Base-by-base conservation (phyloP, 2,797 vertebrate species). In the Xiphophorus birchmanni region DNA sequence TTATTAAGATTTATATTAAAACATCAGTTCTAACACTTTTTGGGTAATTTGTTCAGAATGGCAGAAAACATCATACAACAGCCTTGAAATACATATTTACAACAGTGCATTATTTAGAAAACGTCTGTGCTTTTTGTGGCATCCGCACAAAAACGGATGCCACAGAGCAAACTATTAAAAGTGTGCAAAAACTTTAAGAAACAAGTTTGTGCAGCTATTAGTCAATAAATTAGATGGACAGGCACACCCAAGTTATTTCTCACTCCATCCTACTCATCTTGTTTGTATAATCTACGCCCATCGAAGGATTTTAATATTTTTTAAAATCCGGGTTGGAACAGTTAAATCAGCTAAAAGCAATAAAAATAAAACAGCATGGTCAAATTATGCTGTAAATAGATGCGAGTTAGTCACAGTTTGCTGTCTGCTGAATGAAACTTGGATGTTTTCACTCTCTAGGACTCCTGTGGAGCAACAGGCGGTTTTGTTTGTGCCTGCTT, bases 401-500 rank as follows among this genome's bases (percentile, higher is more conserved):
- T 26, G 65, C 5, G 1, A 42, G 6, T 11, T 26, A 42, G 9
- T 65, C 60, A 65, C 60, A 3, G 32, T 69, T 42, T 42, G 35
- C 23, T 69, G 37, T 71, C 67, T n/a, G 40, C 42, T n/a, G 42
- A 17, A n/a, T 44, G 63, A 65, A 40, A 85, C 50, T 17, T 35
- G 45, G 48, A 77, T 88, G 73, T 48, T 81, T 82, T 82, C 35
- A 75, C 52, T 32, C 18, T 50, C 29, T 12, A 8, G 26, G 50
- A 18, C 65, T 0, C 44, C 4, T 81, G 50, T 10, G 78, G 69
- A 63, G 54, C 79, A 78, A 5, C 73, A 26, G 1, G 65, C 75
- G 48, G 71, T 56, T 76, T 37, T 63, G 45, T 82, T 37, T 72
- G 73, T 60, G 56, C 5, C 52, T 82, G 72, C 88, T 88, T 84